Conservation (phyloP, 2,113 vertebrate genomes). For the Mesocricetus auratus region DNA sequence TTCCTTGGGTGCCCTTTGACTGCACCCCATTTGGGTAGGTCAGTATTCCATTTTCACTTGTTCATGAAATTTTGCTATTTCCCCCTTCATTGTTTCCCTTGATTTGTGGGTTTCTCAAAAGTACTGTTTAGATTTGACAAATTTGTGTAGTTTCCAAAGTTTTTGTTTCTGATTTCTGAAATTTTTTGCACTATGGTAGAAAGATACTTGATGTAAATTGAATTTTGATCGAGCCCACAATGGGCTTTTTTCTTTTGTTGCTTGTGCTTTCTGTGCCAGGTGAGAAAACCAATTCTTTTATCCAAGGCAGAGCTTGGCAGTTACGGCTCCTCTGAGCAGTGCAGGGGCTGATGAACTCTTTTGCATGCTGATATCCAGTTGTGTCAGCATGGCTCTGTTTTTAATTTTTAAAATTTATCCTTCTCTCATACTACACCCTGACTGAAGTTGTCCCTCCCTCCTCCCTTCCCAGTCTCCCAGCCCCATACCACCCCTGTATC, state of each 20-base stretch:
- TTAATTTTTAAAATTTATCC: not conserved
- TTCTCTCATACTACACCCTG: not conserved
- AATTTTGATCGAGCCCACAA: not conserved
- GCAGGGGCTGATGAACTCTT: not conserved
- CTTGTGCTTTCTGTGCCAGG: not conserved
- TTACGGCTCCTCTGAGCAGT: not conserved
- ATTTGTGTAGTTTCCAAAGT: not conserved
- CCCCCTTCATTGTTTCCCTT: not conserved
- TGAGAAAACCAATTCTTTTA: not conserved
- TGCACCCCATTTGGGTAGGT: not conserved
- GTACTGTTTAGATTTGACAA: not conserved
- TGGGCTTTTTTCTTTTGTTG: not conserved
- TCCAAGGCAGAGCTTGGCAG: not conserved
- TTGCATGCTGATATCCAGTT: not conserved
- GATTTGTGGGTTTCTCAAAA: not conserved
- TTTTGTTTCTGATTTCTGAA: not conserved
- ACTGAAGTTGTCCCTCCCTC: not conserved
- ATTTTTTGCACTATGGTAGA: not conserved
- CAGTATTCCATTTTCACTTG: not conserved
- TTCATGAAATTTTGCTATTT: not conserved
- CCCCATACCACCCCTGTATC: not conserved
- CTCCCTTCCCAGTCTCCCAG: not conserved
- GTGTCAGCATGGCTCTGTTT: not conserved
- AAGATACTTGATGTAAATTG: not conserved
- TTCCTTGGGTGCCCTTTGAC: not conserved